phyloP scores from a whole-genome alignment of 2,888 invertebrate species.

The Eucera pruinosa region DNA sequence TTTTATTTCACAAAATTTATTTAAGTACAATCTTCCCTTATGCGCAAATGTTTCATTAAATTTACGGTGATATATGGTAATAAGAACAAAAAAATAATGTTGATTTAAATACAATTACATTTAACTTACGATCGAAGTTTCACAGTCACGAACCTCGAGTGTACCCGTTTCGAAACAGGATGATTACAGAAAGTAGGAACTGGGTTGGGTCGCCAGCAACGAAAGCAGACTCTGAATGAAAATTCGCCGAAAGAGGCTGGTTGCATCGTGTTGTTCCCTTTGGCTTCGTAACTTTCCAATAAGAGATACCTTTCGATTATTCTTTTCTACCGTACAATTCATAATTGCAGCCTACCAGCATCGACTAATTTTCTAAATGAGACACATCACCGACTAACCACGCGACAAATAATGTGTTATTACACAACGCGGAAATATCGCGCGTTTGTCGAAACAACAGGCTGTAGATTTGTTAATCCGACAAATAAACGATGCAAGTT shows the following conservation, averaged over 20 bases:
- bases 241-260: slow-evolving; percentile 21
- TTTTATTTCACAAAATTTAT: no score
- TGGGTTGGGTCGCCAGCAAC: slow-evolving; percentile 37
- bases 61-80: no score
- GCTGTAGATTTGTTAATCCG: slow-evolving; percentile 5
- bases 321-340: not conserved
- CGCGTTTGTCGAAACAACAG: slow-evolving; percentile 2
- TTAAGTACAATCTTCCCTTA: no score
- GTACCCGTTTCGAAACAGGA: slow-evolving; percentile 33
- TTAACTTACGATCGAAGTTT: slow-evolving; percentile 8
- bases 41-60: no score
- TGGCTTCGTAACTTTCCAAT: not conserved
- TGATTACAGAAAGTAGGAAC: slow-evolving; percentile 33
- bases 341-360: not conserved
- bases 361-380: not conserved
- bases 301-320: not conserved
- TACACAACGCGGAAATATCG: slow-evolving; percentile 12
- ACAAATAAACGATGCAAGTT: not conserved
- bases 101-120: not conserved
- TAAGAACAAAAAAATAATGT: no score
- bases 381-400: not conserved
- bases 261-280: not conserved
- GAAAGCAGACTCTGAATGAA: slow-evolving; percentile 21
- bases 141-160: slow-evolving; percentile 29
- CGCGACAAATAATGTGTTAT: not conserved